phyloP scores from a whole-genome alignment of 2,797 vertebrate genomes.

The Hephaestus fuliginosus region DNA sequence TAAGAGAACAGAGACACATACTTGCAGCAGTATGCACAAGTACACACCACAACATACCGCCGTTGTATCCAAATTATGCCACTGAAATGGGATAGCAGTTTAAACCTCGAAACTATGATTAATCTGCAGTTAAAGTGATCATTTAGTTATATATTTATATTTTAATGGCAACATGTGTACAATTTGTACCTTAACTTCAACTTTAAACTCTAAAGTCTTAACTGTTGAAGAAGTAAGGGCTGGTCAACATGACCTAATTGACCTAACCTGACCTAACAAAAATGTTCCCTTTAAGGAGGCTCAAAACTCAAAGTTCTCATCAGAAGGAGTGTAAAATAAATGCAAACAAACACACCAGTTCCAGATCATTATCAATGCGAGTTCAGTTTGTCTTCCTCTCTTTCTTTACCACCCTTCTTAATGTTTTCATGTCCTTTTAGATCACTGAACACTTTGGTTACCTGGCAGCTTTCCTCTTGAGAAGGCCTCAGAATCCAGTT shows the following conservation, averaged over 20 bases:
- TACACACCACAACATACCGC: background rate
- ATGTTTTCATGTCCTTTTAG: background rate
- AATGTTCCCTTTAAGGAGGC: background rate
- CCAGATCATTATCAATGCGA: too few relatives aligned
- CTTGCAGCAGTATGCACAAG: background rate
- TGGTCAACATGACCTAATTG: slow-evolving; percentile 3
- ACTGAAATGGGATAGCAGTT: background rate
- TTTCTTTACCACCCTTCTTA: background rate
- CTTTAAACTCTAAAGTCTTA: background rate
- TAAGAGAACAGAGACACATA: background rate
- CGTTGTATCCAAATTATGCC: background rate
- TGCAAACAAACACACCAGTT: background rate
- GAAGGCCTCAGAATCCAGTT: slow-evolving; percentile 93
- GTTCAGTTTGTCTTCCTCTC: background rate
- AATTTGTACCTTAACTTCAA: too few relatives aligned
- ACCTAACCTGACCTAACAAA: slow-evolving; percentile 4
- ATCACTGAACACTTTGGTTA: slow-evolving; percentile 47
- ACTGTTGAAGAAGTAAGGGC: background rate
- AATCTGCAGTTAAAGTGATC: background rate
- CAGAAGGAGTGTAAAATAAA: background rate
- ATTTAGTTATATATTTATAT: background rate
- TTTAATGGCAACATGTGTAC: background rate
- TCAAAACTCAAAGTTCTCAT: background rate
- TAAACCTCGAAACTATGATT: background rate
- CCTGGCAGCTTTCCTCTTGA: slow-evolving; percentile 94